phyloP scores from a whole-genome alignment of 2,113 vertebrate species.

The Marmota flaviventris region DNA sequence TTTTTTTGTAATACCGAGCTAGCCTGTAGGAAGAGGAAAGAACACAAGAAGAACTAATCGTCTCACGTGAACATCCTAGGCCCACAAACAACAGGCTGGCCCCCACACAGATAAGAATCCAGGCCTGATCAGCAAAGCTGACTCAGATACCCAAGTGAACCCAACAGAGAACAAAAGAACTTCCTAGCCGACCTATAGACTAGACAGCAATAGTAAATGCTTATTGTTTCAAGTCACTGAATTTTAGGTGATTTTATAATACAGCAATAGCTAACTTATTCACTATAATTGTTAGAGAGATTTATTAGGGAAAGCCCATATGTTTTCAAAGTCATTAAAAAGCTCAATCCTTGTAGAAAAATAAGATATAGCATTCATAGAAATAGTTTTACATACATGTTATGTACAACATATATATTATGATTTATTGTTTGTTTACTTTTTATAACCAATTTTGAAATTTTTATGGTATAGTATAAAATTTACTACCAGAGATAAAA shows the following conservation, averaged over 20 bases:
- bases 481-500: slow-evolving; percentile 47
- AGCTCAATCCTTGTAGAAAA: slow-evolving; percentile 9
- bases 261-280: background rate
- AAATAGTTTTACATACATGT: background rate
- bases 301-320: background rate
- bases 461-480: slow-evolving; percentile 45
- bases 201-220: background rate
- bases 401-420: background rate
- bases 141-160: background rate
- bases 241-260: background rate
- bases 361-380: slow-evolving; percentile 5
- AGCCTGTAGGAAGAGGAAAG: background rate
- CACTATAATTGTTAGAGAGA: background rate
- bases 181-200: background rate
- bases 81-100: background rate
- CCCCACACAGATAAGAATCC: background rate
- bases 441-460: slow-evolving; percentile 41
- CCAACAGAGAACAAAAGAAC: background rate
- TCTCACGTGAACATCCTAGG: background rate
- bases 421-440: slow-evolving; percentile 28
- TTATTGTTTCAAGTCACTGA: background rate
- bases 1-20: background rate
- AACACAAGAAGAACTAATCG: background rate
- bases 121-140: background rate
- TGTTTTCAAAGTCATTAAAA: background rate